Conservation (phyloP, 2,797 vertebrate species). For the Harpagifer antarcticus region DNA sequence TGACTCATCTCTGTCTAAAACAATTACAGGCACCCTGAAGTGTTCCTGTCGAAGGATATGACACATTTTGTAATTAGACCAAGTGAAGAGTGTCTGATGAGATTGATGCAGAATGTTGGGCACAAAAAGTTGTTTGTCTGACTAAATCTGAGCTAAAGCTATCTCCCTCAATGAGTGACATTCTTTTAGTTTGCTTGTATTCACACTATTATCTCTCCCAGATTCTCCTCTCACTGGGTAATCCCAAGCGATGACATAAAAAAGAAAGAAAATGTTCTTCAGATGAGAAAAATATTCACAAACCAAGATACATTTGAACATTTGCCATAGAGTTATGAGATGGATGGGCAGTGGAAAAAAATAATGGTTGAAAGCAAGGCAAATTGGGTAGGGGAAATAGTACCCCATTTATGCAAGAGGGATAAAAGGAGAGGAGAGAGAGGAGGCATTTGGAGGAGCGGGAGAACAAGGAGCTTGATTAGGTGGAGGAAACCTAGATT, state of each 20-base stretch:
- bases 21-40: neutral
- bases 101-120: neutral
- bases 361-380: conserved; percentile 6
- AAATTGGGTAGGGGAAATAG: conserved; percentile 24
- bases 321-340: neutral
- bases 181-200: neutral
- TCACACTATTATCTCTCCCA: neutral
- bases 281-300: conserved; percentile 10
- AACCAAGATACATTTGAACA: conserved; percentile 1
- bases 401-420: neutral
- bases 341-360: conserved; percentile 6
- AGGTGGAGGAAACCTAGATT: conserved; percentile 21
- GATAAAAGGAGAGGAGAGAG: conserved; percentile 35
- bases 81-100: conserved; percentile 1
- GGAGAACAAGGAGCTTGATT: conserved; percentile 13
- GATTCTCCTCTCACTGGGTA: neutral
- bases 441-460: conserved; percentile 1
- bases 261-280: neutral
- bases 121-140: neutral
- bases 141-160: neutral
- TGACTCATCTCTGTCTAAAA: conserved; percentile 9
- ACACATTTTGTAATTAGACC: neutral
- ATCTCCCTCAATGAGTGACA: neutral
- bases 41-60: neutral
- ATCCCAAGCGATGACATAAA: conserved; percentile 10